phyloP scores from a whole-genome alignment of 1,140 invertebrate genomes.

The Calephelis nemesis region DNA sequence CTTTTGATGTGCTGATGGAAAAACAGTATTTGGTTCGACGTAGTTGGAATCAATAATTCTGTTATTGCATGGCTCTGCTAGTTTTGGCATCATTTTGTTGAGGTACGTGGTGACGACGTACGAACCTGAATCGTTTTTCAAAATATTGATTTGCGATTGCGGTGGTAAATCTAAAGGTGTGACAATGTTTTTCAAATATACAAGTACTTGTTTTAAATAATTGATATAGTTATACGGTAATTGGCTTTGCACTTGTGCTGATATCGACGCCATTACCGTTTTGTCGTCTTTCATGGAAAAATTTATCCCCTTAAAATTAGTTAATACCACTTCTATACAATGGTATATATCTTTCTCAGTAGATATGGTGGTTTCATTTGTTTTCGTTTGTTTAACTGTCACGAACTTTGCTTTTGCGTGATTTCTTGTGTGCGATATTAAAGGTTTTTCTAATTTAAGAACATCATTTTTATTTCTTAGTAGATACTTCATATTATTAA shows the following conservation, averaged over 20 bases:
- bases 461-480: background rate
- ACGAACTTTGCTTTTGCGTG: background rate
- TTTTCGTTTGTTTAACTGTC: background rate
- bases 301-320: background rate
- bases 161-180: background rate
- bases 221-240: background rate
- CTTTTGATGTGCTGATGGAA: too few species aligned
- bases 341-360: slow-evolving; percentile 1
- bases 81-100: background rate
- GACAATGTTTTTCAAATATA: slow-evolving; percentile 2
- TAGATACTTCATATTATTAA: background rate
- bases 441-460: background rate
- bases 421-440: background rate
- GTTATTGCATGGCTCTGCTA: background rate
- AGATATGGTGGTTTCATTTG: background rate
- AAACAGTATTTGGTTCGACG: too few species aligned
- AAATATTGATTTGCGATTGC: background rate
- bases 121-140: background rate
- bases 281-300: slow-evolving; percentile 20
- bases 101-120: background rate
- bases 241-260: background rate
- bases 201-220: slow-evolving; percentile 7
- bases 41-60: background rate
- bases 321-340: background rate
- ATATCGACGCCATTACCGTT: background rate